Evolutionary conservation across 1,140 invertebrate species (phyloP).

Genomic region (Zophobas atratus): DNA sequence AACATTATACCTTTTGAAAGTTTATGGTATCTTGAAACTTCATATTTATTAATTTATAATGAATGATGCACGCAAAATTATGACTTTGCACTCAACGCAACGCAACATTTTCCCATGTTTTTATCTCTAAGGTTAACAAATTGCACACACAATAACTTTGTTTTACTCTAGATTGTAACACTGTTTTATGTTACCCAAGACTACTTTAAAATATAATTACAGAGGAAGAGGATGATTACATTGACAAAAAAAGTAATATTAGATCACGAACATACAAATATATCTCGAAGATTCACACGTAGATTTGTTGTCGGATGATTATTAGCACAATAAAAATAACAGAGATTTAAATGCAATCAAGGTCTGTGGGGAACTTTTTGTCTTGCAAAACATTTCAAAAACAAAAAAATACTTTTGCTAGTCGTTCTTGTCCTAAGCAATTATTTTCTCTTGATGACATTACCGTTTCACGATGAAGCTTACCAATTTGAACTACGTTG

Average conservation of each 20-base stretch:
- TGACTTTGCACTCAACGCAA: too few species aligned
- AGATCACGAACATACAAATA: constrained; percentile 47
- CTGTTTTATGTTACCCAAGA: constrained; percentile 39
- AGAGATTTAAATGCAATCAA: constrained; percentile 36
- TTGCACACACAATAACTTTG: constrained; percentile 20
- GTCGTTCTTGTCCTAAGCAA: background rate
- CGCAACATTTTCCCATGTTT: constrained; percentile 23
- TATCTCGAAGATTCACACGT: constrained; percentile 48
- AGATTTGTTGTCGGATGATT: constrained; percentile 44
- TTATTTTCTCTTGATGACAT: constrained; percentile 8
- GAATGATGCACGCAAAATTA: too few species aligned
- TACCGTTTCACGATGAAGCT: constrained; percentile 11
- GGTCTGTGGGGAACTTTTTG: constrained; percentile 14
- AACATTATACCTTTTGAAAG: too few species aligned
- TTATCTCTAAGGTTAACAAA: constrained; percentile 24
- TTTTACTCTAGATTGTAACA: constrained; percentile 42
- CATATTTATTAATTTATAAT: too few species aligned
- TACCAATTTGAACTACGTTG: constrained; percentile 19
- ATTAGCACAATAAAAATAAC: constrained; percentile 27
- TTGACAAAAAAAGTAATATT: constrained; percentile 44
- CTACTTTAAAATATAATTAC: constrained; percentile 44
- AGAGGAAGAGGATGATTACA: constrained; percentile 46
- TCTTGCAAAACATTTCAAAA: constrained; percentile 6
- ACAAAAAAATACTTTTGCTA: constrained; percentile 21
- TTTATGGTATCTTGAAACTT: too few species aligned